These are phyloP conservation scores for Xylocopa sonorina DNA, from an alignment of 1,140 invertebrate species.

Conservation along the genomic window DNA sequence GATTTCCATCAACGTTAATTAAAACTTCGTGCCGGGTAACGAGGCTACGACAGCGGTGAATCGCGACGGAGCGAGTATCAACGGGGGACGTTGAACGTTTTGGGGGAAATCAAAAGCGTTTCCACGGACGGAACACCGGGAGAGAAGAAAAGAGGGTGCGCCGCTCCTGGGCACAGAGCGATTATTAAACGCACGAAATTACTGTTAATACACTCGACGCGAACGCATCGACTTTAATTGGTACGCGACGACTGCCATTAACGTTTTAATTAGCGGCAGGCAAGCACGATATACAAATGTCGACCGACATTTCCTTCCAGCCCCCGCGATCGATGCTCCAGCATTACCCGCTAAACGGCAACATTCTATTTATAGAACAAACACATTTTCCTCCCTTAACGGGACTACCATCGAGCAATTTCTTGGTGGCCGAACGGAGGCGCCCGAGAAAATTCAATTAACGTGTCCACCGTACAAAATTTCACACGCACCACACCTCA, in stretches of 20 bases:
- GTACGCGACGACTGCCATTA: constrained; percentile 27
- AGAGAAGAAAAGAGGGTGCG: not conserved
- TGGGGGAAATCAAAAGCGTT: not conserved
- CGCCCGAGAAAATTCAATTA: too few species aligned
- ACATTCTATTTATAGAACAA: constrained; percentile 28
- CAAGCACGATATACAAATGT: constrained; percentile 32
- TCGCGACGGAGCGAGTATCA: not conserved
- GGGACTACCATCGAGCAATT: not conserved
- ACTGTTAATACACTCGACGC: constrained; percentile 33
- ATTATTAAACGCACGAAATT: constrained; percentile 40
- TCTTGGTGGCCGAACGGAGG: too few species aligned
- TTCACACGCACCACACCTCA: not conserved
- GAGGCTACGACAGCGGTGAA: not conserved
- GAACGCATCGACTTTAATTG: constrained; percentile 39
- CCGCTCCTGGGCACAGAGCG: not conserved
- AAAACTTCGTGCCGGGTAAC: constrained; percentile 1
- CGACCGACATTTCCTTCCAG: constrained; percentile 37
- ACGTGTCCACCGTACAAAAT: too few species aligned
- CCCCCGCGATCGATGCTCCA: constrained; percentile 25
- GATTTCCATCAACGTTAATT: constrained; percentile 3
- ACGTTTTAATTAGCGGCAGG: constrained; percentile 41
- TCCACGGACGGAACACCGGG: not conserved
- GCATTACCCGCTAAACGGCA: constrained; percentile 27
- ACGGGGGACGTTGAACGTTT: not conserved
- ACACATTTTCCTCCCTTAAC: not conserved